A percentile compares a stretch with the other conserved stretches of the same genome.
Evolutionary conservation across 2,888 invertebrate genomes (phyloP).

Genomic region (Meiosimyza decipiens): DNA sequence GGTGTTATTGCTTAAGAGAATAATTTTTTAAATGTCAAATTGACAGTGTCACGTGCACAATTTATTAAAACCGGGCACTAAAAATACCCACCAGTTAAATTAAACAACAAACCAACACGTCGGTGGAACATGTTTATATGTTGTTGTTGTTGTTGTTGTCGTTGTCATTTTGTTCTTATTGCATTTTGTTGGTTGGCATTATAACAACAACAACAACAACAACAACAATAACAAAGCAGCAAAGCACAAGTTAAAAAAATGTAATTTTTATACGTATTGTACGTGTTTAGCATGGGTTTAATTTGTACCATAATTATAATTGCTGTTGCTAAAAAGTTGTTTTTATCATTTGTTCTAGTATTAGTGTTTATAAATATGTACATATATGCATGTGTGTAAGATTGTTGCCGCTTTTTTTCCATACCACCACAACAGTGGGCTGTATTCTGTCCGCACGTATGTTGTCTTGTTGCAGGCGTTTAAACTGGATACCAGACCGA

Average conservation of each 20-base stretch:
- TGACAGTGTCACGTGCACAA: slow-evolving; percentile 21
- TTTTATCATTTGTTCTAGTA: too few relatives aligned
- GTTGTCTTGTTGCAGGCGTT: too few relatives aligned
- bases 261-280: slow-evolving; percentile 16
- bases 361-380: too few relatives aligned
- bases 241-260: neutral
- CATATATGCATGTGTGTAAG: too few relatives aligned
- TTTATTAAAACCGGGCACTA: slow-evolving; percentile 10
- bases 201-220: too few relatives aligned
- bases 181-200: too few relatives aligned
- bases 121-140: neutral
- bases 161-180: too few relatives aligned
- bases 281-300: slow-evolving; percentile 26
- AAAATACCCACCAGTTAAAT: slow-evolving; percentile 21
- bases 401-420: too few relatives aligned
- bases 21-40: slow-evolving; percentile 10
- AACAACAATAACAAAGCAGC: too few relatives aligned
- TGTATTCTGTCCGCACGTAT: too few relatives aligned
- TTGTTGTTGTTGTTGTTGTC: neutral
- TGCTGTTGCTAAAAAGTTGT: neutral
- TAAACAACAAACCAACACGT: neutral
- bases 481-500: too few relatives aligned
- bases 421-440: too few relatives aligned
- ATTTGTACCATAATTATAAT: slow-evolving; percentile 20
- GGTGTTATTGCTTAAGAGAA: neutral